Percentiles rank a stretch among this genome's conserved stretches.
phyloP scores from a whole-genome alignment of 92 coral and sea anemone genomes.

The Paragorgia papillata region DNA sequence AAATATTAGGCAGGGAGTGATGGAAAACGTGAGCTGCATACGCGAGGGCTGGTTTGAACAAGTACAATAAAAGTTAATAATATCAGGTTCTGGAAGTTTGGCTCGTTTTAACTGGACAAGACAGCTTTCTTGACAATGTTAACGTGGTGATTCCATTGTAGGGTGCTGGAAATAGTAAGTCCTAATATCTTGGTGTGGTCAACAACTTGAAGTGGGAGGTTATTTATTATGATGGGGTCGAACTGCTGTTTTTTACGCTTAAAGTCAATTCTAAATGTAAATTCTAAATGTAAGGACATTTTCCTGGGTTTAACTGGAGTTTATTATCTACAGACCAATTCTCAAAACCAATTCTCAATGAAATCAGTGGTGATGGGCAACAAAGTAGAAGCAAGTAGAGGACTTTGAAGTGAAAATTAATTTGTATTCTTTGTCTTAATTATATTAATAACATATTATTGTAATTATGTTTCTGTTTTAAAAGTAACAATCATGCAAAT shows the following conservation, averaged over 20 bases:
- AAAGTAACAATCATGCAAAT: no score
- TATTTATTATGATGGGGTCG: neutral
- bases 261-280: conserved; percentile 7
- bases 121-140: conserved; percentile 17
- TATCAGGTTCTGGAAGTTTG: conserved; percentile 6
- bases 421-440: no score
- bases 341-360: no score
- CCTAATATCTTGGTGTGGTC: conserved; percentile 41
- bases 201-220: conserved; percentile 1
- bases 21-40: conserved; percentile 46
- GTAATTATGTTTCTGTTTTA: no score
- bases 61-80: conserved; percentile 33
- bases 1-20: conserved; percentile 35
- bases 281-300: no score
- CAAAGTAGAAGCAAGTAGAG: no score
- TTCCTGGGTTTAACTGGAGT: conserved; percentile 15
- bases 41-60: conserved; percentile 21
- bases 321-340: conserved; percentile 9
- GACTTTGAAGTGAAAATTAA: no score
- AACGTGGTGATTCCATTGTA: conserved; percentile 43
- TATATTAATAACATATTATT: no score
- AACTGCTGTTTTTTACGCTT: neutral
- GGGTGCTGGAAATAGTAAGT: conserved; percentile 20
- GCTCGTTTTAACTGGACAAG: conserved; percentile 38
- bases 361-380: no score